phyloP scores from a whole-genome alignment of 2,113 vertebrate genomes.

The Ageneiosus marmoratus region DNA sequence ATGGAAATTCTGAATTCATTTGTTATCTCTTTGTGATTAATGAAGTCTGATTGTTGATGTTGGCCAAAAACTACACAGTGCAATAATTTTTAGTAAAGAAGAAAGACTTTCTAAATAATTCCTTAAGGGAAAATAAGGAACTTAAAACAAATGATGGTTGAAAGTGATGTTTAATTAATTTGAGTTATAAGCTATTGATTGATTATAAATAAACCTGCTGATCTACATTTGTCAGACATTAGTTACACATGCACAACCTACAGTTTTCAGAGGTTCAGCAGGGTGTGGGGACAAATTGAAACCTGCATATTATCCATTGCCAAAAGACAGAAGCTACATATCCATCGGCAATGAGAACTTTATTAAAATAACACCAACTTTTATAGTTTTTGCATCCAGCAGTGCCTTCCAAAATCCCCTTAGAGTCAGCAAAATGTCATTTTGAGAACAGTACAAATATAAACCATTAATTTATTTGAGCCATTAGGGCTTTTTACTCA shows the following conservation, averaged over 20 bases:
- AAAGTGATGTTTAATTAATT: not conserved
- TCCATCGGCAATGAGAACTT: not conserved
- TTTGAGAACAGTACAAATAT: not conserved
- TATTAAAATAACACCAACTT: not conserved
- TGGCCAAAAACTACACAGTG: constrained; percentile 5
- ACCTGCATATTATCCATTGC: constrained; percentile 3
- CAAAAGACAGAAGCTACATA: not conserved
- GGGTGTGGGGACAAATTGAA: not conserved
- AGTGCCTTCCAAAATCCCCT: not conserved
- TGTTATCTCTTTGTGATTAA: constrained; percentile 1
- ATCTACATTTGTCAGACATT: not conserved
- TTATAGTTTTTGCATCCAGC: not conserved
- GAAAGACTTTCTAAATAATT: not conserved
- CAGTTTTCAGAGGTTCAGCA: not conserved
- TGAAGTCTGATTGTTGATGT: not conserved
- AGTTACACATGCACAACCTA: not conserved
- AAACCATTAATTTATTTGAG: not conserved
- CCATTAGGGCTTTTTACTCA: not conserved
- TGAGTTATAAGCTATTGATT: not conserved
- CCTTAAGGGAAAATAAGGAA: not conserved
- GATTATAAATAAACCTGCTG: not conserved
- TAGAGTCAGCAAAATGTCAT: not conserved
- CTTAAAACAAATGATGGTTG: not conserved
- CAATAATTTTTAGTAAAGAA: not conserved
- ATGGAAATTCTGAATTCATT: constrained; percentile 1